Evolutionary conservation across 2,797 vertebrate genomes (phyloP), one percentile per base, ranked within the genome.

Genomic region (Labroides dimidiatus): DNA sequence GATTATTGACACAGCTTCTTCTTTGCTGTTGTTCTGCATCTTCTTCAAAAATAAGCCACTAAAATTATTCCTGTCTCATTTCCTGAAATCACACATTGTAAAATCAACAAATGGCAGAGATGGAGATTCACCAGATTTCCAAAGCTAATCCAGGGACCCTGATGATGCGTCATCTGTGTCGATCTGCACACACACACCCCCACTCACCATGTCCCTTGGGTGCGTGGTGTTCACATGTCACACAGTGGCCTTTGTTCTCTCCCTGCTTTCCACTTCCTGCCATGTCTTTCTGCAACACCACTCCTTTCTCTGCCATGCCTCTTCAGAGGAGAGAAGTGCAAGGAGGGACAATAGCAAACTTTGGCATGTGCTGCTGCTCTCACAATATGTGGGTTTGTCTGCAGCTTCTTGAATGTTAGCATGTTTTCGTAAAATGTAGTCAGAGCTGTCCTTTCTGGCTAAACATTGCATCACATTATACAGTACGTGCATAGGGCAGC

Each of bases 151-250:
- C 52, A 76, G 69, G 78, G 76, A 79, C 77, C 81, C 77, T 76
- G 72, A 77, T 75, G 80, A 77, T 57, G 41, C 14, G 1, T 51
- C 52, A 10, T 37, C n/a, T 43, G 37, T 61, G n/a, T 60, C 19
- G 56, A 20, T 49, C 12, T 33, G 65, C 50, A 44, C 47, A 64
- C 53, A 65, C 21, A 12, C 20, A 30, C 27, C 23, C 44, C 15
- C 72, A 91, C 91, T 93, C 90, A 91, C 91, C 91, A 59, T 75
- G 79, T 82, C 72, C 76, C 75, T 79, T 87, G 65, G 84, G 74
- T 67, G 52, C 10, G 39, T 81, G 67, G 43, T 84, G 83, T 19
- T 58, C 76, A 86, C 85, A 91, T 73, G 84, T 57, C 71, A 50
- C 79, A 89, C 88, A 88, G 41, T 65, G 71, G 63, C 53, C 83